Base-by-base conservation (phyloP, 2,113 vertebrate genomes). In the Hepsetus odoe region DNA sequence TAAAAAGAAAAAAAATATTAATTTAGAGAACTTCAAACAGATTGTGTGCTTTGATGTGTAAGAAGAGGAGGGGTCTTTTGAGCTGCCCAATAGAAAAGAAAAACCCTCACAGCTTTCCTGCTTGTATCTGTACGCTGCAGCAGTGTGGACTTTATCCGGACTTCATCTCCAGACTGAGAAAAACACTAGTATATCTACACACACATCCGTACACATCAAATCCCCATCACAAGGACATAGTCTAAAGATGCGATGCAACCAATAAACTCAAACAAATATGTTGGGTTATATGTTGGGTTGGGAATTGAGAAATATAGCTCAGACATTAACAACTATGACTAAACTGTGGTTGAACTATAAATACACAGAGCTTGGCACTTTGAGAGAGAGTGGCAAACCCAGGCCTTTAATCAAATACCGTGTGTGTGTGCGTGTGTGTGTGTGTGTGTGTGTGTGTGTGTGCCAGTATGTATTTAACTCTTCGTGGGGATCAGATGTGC, bases 21-120 rank as follows among this genome's bases (percentile, higher is more conserved):
- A 12, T 44, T 44, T 2, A 44, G 42, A 62, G 59, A 65, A 66
- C 79, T 82, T 81, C 83, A 81, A 83, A 84, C 76, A 56, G 81
- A 68, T 69, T 62, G 51, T 18, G n/a, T 51, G 72, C 67, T 75
- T 73, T 76, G 65, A 77, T 64, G 28, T 44, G 0, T 33, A 42
- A 24, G 33, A n/a, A n/a, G 22, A 26, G 72, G 79, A 73, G 72
- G 78, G 73, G 77, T 58, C 13, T 44, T 24, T 38, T n/a, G 38
- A 24, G 77, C 71, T 77, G 76, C 79, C 46, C 53, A 65, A 81
- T 73, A 83, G 68, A 82, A 72, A 76, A 80, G 12, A 58, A 61
- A 13, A 61, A 76, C 62, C 49, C 76, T 64, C 69, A 82, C 71
- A 77, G 73, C 77, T 38, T 30, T 74, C 71, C 66, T 20, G 24